Evolutionary conservation across 2,888 invertebrate species (phyloP), one percentile per base, ranked within the genome.

Genomic region (Zaprionus lineosus): DNA sequence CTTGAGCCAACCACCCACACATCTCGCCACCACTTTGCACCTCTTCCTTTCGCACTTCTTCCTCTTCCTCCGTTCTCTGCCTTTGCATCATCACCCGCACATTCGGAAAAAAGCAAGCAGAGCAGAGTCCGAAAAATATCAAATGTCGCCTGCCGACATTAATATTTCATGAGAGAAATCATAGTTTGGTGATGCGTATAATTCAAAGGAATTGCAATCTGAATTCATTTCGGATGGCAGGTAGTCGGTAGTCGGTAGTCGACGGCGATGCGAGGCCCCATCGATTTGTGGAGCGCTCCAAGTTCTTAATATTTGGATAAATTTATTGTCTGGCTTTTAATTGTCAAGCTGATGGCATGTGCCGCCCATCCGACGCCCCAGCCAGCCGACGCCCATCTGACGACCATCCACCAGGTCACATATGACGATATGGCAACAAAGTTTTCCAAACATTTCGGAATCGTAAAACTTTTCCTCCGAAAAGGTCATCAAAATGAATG

Each of bases 181-280:
- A 78, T 82, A 82, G 78, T 74, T 82, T 78, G 82, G 69, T 82
- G 78, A 78, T 78, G 78, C 78, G 78, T 78, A 82, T 82, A 78
- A 78, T 82, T 78, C 78, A 82, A 78, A 78, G 75, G 78, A 82
- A 82, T 82, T 78, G 82, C 78, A 78, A 78, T 78, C 78, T 78
- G 78, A 78, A 78, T 78, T 78, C 74, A 78, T 78, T 78, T 72
- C 50, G 69, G 72, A 60, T 56, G 39, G 24, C 24, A 24, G 24
- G 8, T n/a, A 24, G 24, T 24, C 24, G 8, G n/a, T 8, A 24
- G 24, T 24, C n/a, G n/a, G n/a, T n/a, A n/a, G n/a, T n/a, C n/a
- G n/a, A n/a, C n/a, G n/a, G n/a, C n/a, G n/a, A n/a, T n/a, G n/a
- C n/a, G n/a, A n/a, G n/a, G n/a, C n/a, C n/a, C 34, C 57, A 40